Base-by-base conservation (phyloP, 2,113 vertebrate species). In the Accipiter cooperii region DNA sequence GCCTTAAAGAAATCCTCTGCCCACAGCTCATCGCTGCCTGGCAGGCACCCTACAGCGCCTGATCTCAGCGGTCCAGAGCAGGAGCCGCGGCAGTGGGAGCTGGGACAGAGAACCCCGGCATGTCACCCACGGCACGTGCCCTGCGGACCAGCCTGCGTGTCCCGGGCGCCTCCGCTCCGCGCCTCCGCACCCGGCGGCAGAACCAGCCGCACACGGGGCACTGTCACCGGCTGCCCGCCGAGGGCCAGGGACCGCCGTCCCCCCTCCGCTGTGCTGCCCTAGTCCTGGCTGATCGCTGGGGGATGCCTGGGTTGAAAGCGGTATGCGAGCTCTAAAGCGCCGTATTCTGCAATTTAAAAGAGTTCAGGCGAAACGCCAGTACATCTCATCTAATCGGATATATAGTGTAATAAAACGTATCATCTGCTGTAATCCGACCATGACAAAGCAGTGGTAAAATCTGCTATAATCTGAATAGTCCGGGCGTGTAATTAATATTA, bases 391-490 rank as follows among this genome's bases (percentile, higher is more conserved):
- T 92, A 77, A 84, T 46, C 71, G 64, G 78, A 80, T 84, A 20
- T 4, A 18, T 5, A 57, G 54, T 17, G 76, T 63, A 46, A 84
- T 84, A 90, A 93, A 80, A 93, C 26, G 21, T 57, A 60, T 87
- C 68, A 49, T 81, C 87, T 71, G 75, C 66, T 16, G 57, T 84
- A 81, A 93, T 88, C 85, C 70, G 34, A 15, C 84, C 74, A 8
- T 73, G 90, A 78, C 83, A 95, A 96, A 84, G 79, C 84, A 73
- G 21, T 11, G 51, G 10, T 54, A 38, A 83, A 82, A 38, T 33
- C 81, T 83, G 84, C 46, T 26, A 5, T 63, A 69, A 87, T 58
- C 68, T n/a, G 70, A 70, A 8, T 1, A 42, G 28, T 12, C 55
- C 46, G 3, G 49, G 33, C 6, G 42, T 29, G 38, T 54, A 19